Base-by-base conservation (phyloP, 1,140 invertebrate genomes). In the Macrocentrus cingulum region DNA sequence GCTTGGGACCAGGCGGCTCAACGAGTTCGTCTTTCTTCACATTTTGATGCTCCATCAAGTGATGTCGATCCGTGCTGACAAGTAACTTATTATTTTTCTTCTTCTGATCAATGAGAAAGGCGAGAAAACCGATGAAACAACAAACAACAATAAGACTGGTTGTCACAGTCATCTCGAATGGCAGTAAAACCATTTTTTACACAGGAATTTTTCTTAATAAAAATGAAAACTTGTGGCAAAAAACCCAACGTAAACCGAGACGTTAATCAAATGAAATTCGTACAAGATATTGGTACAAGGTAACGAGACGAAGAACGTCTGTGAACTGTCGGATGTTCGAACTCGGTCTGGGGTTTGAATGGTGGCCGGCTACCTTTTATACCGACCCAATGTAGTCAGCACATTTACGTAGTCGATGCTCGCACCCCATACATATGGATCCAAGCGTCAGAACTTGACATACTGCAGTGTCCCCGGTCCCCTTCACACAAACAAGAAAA, bases 1-100 rank as follows among this genome's bases (percentile, higher is more conserved):
- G 76, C 55, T 70, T 77, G 0, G 86, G 86, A 7, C 81, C 83
- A 1, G 85, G 85, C 22, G 84, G 75, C 41, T 81, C 74, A 39
- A 58, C 64, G 2, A 76, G 45, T 50, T 50, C 29, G 3, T 11
- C 13, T 50, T 34, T 18, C 32, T 13, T 19, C 41, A 8, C n/a
- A n/a, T n/a, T n/a, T 53, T 48, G 1, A 48, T 46, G 15, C 37
- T 29, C n/a, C 8, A 53, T 11, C 1, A 42, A 13, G 20, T 46
- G 37, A 11, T 39, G n/a, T 18, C 29, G 20, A 45, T 49, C 44
- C 5, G 48, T 36, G 15, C 23, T 15, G 1, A 34, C 32, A 3
- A 13, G 6, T 4, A 39, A 1, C n/a, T 23, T 46, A 56, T 66
- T 52, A 2, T 55, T 55, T 16, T 67, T 68, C n/a, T 56, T 69